Evolutionary conservation across 1,140 invertebrate species (phyloP), one percentile per base, ranked within the genome.

Genomic region (Drosophila kanapiae): DNA sequence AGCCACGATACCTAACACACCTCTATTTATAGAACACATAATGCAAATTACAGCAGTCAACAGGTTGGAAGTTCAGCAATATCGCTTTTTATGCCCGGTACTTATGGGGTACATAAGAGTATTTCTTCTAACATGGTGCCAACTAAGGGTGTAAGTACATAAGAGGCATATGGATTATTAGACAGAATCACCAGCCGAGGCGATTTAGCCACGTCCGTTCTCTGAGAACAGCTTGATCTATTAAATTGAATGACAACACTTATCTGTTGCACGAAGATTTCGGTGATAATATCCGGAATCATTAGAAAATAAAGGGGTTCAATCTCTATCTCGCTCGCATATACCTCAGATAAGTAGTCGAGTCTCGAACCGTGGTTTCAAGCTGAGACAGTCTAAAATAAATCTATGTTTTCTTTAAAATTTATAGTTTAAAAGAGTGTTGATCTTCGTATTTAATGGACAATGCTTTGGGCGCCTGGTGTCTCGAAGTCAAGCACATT

Each of bases 1-100:
- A 23, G 38, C 29, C 8, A 33, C 16, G 57, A 18, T 27, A 45
- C 23, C 27, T 18, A 42, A 23, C 29, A 62, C 57, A 62, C 38
- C 40, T 35, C 54, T 59, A 80, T 69, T 68, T 68, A 35, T 69
- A 68, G 62, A 65, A 58, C 37, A 14, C 40, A 48, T 33, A 62
- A 56, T 77, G 49, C 14, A 29, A 77, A 49, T 54, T 80, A 49
- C 35, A 68, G 18, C 35, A 69, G 27, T 51, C 62, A 69, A 51
- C 62, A 69, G 65, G 62, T 69, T 61, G 51, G 42, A 13, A 23
- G 40, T 31, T 64, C n/a, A 56, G 53, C 53, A 37, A 38, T 37
- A 18, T 37, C 33, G 14, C 33, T 54, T 37, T n/a, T 23, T 23
- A 18, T 5, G 8, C 11, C 6, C 0, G n/a, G 10, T 13, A 53